A percentile compares a stretch with the other conserved stretches of the same genome.
These are phyloP conservation scores for Rhadina sibilatrix DNA, from an alignment of 2,113 vertebrate genomes.

Conservation along the genomic window DNA sequence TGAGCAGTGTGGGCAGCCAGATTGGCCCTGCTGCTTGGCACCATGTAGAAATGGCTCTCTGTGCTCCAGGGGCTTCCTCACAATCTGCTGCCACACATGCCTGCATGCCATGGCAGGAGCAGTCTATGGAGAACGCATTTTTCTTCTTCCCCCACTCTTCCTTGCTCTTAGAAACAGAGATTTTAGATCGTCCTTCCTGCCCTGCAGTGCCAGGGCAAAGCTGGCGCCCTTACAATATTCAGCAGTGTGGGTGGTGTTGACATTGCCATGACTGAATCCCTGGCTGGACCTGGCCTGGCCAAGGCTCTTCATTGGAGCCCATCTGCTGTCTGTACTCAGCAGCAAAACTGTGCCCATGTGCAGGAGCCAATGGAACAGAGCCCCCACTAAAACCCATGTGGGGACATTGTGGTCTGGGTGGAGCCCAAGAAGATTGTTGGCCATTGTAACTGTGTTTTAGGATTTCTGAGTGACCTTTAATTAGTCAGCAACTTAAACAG, in stretches of 20 bases:
- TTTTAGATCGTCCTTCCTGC: neutral
- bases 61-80: neutral
- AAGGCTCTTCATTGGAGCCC: neutral
- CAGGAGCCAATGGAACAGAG: neutral
- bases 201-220: too few relatives aligned
- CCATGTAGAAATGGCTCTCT: fast-evolving
- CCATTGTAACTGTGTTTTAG: neutral
- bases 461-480: neutral
- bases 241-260: neutral
- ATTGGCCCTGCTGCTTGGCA: neutral
- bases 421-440: neutral
- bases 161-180: neutral
- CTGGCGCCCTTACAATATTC: fast-evolving
- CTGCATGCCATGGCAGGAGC: fast-evolving
- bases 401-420: neutral
- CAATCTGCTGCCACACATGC: fast-evolving
- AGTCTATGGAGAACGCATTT: neutral
- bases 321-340: neutral
- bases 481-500: neutral
- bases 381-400: neutral
- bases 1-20: too few relatives aligned
- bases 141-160: fast-evolving
- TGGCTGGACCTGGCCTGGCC: neutral
- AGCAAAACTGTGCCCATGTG: neutral
- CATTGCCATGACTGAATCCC: fast-evolving